These are phyloP conservation scores for Pterostichus niger DNA, from an alignment of 2,888 invertebrate genomes.

Conservation along the genomic window DNA sequence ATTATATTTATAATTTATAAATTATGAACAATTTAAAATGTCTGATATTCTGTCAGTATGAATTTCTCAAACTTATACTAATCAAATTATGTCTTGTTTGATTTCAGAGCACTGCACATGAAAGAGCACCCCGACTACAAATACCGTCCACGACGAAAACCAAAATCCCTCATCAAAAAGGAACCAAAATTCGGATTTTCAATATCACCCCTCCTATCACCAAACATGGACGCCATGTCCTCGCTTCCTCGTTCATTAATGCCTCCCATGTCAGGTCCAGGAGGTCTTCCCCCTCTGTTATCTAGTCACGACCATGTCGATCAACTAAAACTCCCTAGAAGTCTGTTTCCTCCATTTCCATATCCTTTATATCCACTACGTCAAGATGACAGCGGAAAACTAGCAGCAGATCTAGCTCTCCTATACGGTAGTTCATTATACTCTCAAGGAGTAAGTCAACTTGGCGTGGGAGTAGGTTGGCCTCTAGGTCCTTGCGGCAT, in stretches of 20 bases:
- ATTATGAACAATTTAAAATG: too few relatives aligned
- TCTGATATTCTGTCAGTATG: too few relatives aligned
- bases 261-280: conserved; percentile 77
- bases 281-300: conserved; percentile 79
- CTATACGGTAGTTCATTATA: conserved; percentile 81
- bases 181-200: conserved; percentile 87
- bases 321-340: conserved; percentile 82
- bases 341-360: conserved; percentile 85
- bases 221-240: conserved; percentile 75
- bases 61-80: too few relatives aligned
- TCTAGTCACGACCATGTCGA: conserved; percentile 77
- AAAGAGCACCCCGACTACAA: conserved; percentile 96
- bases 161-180: conserved; percentile 90
- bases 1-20: too few relatives aligned
- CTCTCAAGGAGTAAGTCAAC: conserved; percentile 74
- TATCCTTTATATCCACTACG: conserved; percentile 85
- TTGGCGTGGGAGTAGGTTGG: conserved; percentile 77
- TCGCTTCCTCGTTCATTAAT: conserved; percentile 78
- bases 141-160: conserved; percentile 92
- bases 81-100: conserved; percentile 68
- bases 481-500: conserved; percentile 78
- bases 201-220: conserved; percentile 83
- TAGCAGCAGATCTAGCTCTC: conserved; percentile 86
- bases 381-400: conserved; percentile 79
- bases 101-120: conserved; percentile 92